Percentiles rank a stretch among this genome's conserved stretches.
Conservation (phyloP, 2,888 invertebrate species). For the Lasioglossum zephyrum region DNA sequence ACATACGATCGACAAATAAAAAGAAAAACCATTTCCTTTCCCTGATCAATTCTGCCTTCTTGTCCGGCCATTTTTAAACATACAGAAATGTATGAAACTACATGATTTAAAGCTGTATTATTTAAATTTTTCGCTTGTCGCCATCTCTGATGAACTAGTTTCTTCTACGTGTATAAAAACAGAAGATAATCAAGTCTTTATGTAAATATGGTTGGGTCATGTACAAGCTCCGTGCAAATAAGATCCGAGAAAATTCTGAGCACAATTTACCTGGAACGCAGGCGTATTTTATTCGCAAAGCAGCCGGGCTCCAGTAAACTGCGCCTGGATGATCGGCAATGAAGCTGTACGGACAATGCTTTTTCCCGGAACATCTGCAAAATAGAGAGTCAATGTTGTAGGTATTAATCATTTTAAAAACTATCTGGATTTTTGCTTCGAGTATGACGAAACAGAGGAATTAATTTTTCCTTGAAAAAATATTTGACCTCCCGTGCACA, state of each 20-base stretch:
- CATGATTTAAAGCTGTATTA: neutral
- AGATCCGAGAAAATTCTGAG: neutral
- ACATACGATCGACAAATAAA: no score
- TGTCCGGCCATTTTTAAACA: neutral
- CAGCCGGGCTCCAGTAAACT: constrained; percentile 88
- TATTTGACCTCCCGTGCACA: neutral
- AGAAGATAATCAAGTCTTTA: neutral
- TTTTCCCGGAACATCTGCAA: constrained; percentile 90
- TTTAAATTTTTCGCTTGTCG: no score
- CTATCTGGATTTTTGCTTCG: neutral
- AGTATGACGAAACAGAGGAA: neutral
- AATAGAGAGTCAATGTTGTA: neutral
- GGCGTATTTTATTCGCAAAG: constrained; percentile 89
- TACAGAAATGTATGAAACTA: neutral
- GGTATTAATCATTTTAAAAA: neutral
- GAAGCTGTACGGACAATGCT: constrained; percentile 90
- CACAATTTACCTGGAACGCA: constrained; percentile 89
- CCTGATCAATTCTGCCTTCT: neutral
- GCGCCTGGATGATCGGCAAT: constrained; percentile 88
- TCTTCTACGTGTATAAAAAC: neutral
- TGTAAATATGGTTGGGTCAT: neutral
- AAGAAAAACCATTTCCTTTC: no score
- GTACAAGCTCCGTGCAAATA: neutral
- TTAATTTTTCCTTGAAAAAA: neutral
- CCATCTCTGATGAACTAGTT: neutral